Percentiles rank a stretch among this genome's conserved stretches.
Conservation (phyloP, 2,113 vertebrate species). For the Plecotus auritus region DNA sequence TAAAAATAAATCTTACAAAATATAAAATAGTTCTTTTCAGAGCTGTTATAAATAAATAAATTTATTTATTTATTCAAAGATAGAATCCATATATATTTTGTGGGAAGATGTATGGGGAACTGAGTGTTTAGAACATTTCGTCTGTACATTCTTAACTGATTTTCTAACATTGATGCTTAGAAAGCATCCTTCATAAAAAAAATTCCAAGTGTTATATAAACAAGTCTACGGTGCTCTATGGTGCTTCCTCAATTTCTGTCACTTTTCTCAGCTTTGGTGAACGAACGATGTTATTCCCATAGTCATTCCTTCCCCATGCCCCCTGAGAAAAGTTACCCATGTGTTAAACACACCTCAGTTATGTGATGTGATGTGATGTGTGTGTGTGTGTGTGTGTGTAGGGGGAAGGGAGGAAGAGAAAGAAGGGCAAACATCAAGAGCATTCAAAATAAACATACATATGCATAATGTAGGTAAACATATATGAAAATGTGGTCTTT, state of each 20-base stretch:
- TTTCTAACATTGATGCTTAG: conserved; percentile 18
- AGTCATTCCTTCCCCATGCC: not conserved
- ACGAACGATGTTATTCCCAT: not conserved
- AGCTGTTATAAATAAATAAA: not conserved
- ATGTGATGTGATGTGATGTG: not conserved
- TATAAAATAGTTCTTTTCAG: not conserved
- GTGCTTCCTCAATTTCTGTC: not conserved
- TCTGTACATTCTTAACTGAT: not conserved
- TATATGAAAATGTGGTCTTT: not conserved
- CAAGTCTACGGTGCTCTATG: not conserved
- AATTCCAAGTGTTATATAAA: not conserved
- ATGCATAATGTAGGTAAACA: not conserved
- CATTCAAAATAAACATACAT: not conserved
- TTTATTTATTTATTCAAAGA: not conserved
- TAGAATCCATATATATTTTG: not conserved
- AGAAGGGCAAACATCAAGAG: not conserved
- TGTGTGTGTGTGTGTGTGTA: not conserved
- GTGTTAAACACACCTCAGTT: not conserved
- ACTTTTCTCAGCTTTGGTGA: not conserved
- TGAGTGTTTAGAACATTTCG: not conserved
- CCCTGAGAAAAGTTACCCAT: not conserved
- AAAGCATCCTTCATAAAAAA: conserved; percentile 16
- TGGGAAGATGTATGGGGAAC: not conserved
- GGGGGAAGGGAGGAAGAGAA: not conserved
- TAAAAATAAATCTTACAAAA: conserved; percentile 4